Evolutionary conservation across 1,140 invertebrate species (phyloP).

Genomic region (Trichomalopsis sarcophagae): DNA sequence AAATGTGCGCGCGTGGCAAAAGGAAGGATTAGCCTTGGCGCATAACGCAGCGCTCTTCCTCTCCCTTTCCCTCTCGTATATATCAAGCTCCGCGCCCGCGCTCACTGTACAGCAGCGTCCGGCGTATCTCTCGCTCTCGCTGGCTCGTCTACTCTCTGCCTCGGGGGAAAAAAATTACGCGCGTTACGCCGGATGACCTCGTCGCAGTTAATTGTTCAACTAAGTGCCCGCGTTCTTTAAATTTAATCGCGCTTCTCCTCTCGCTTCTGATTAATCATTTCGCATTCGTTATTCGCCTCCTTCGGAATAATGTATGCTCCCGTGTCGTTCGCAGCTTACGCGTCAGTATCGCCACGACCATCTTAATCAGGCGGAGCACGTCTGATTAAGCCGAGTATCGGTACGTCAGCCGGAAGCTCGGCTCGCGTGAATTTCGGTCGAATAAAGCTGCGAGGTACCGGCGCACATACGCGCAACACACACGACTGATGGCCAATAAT

Average conservation of each 20-base stretch:
- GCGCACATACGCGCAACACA: background rate
- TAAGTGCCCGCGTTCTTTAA: background rate
- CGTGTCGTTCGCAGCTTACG: too few relatives aligned
- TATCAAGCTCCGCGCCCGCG: background rate
- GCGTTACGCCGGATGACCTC: background rate
- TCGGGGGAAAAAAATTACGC: background rate
- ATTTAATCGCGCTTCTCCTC: background rate
- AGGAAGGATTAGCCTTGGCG: conserved; percentile 65
- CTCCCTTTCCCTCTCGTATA: background rate
- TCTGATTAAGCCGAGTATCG: background rate
- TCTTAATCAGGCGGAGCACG: too few relatives aligned
- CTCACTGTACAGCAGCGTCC: background rate
- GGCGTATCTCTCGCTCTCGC: too few relatives aligned
- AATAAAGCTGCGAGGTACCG: background rate
- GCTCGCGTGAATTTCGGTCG: background rate
- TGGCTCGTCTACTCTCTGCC: background rate
- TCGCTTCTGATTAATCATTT: background rate
- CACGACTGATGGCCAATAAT: too few relatives aligned
- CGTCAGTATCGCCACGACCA: too few relatives aligned
- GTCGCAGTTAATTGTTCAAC: conserved; percentile 9
- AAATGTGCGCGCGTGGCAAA: conserved; percentile 66
- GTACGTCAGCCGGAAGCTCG: background rate
- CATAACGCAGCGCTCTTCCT: background rate
- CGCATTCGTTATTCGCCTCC: too few relatives aligned
- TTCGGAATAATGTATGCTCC: too few relatives aligned